phyloP scores from a whole-genome alignment of 2,888 invertebrate genomes.

The Urechis unicinctus region DNA sequence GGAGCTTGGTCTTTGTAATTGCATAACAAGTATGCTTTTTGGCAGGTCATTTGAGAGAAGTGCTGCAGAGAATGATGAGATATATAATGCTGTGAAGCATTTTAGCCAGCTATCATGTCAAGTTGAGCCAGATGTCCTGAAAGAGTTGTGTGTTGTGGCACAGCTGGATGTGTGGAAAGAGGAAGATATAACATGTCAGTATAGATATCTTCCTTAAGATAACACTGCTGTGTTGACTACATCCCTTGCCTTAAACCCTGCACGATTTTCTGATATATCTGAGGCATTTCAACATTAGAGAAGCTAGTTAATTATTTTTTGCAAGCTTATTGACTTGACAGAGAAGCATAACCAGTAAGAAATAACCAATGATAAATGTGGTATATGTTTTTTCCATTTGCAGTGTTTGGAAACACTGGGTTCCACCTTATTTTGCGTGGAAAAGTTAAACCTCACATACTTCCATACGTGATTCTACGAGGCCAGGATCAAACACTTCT shows the following conservation, averaged over 20 bases:
- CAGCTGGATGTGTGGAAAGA: conserved; percentile 44
- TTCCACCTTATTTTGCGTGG: conserved; percentile 41
- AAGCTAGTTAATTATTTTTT: no score
- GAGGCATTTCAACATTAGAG: no score
- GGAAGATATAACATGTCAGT: conserved; percentile 34
- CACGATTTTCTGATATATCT: no score
- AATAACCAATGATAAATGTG: no score
- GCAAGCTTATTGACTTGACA: no score
- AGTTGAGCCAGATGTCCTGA: conserved; percentile 12
- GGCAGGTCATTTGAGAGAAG: conserved; percentile 44
- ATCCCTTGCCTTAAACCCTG: no score
- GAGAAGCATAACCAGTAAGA: no score
- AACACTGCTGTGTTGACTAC: background rate
- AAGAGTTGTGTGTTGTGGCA: conserved; percentile 39
- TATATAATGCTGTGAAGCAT: conserved; percentile 36
- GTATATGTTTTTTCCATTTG: background rate
- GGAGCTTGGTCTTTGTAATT: no score
- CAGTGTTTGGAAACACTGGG: conserved; percentile 46
- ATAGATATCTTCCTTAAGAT: background rate
- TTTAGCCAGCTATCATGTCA: conserved; percentile 30
- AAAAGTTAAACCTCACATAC: conserved; percentile 30
- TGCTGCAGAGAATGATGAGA: conserved; percentile 40
- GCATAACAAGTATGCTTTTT: no score
- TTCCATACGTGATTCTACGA: conserved; percentile 26
- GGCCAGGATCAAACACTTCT: conserved; percentile 21